A percentile compares a stretch with the other conserved stretches of the same genome.
phyloP scores from a whole-genome alignment of 92 coral and sea anemone species.

The Porites rus region DNA sequence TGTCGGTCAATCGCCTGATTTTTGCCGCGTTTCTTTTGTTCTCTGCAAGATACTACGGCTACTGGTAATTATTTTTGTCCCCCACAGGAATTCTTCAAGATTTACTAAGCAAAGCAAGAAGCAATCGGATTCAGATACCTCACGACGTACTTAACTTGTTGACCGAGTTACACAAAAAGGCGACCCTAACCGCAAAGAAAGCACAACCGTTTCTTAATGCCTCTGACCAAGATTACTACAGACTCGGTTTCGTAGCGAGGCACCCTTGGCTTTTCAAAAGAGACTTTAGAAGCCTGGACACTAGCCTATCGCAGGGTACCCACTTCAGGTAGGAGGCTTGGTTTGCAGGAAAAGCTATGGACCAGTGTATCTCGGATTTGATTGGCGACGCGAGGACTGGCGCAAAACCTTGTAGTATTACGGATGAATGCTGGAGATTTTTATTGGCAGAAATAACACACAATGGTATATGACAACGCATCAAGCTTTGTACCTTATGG shows the following conservation, averaged over 20 bases:
- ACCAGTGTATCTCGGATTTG: slow-evolving; percentile 28
- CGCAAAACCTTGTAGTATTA: slow-evolving; percentile 10
- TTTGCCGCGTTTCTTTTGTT: no score
- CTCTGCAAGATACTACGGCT: background rate
- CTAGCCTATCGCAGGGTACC: background rate
- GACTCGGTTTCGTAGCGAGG: slow-evolving; percentile 20
- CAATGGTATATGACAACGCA: slow-evolving; percentile 28
- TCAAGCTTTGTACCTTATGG: slow-evolving; percentile 34
- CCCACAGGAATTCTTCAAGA: slow-evolving; percentile 17
- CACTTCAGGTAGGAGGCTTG: background rate
- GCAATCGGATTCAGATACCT: slow-evolving; percentile 1
- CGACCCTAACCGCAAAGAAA: background rate
- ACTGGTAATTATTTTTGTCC: background rate
- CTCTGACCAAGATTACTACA: slow-evolving; percentile 23
- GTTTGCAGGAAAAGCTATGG: background rate
- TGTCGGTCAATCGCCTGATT: no score
- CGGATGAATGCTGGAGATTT: slow-evolving; percentile 20
- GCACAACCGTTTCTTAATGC: slow-evolving; percentile 27
- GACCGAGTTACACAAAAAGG: background rate
- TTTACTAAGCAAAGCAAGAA: slow-evolving; percentile 3
- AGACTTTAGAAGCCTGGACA: slow-evolving; percentile 21
- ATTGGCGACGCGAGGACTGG: slow-evolving; percentile 13
- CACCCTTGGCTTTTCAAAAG: slow-evolving; percentile 15
- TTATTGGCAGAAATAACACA: background rate
- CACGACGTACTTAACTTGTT: background rate